Conservation (phyloP, 2,888 invertebrate species). For the Standfussiana lucernea region DNA sequence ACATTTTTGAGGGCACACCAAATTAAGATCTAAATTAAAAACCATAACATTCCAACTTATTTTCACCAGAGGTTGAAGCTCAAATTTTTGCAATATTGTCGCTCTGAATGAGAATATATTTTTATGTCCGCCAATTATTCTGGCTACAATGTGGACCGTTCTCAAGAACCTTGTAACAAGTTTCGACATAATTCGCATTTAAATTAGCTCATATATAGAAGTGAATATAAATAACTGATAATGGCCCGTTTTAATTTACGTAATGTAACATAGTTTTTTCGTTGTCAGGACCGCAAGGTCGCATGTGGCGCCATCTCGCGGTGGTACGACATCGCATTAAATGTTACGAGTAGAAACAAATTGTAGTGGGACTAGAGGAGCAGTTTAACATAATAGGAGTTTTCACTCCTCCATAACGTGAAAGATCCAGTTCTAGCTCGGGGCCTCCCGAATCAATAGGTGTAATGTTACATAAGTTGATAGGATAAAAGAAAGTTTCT, state of each 20-base stretch:
- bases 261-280: slow-evolving; percentile 69
- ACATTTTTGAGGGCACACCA: slow-evolving; percentile 64
- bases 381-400: slow-evolving; percentile 48
- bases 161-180: slow-evolving; percentile 58
- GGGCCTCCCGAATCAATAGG: slow-evolving; percentile 46
- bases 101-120: slow-evolving; percentile 62
- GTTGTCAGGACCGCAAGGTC: slow-evolving; percentile 69
- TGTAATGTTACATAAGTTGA: slow-evolving; percentile 51
- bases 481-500: slow-evolving; percentile 45
- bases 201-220: slow-evolving; percentile 53
- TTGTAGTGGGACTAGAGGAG: slow-evolving; percentile 36
- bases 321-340: slow-evolving; percentile 72
- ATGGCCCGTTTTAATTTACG: slow-evolving; percentile 68
- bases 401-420: slow-evolving; percentile 38
- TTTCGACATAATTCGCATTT: slow-evolving; percentile 53
- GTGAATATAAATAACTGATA: slow-evolving; percentile 60
- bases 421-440: slow-evolving; percentile 32
- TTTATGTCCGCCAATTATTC: slow-evolving; percentile 60
- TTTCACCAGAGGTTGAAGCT: slow-evolving; percentile 47
- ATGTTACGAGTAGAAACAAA: slow-evolving; percentile 47
- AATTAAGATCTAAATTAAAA: slow-evolving; percentile 75
- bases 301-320: slow-evolving; percentile 70
- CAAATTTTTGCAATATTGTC: slow-evolving; percentile 54
- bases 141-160: slow-evolving; percentile 35
- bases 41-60: slow-evolving; percentile 61